These are phyloP conservation scores for Channa maculata DNA, from an alignment of 2,113 vertebrate genomes.

Conservation along the genomic window DNA sequence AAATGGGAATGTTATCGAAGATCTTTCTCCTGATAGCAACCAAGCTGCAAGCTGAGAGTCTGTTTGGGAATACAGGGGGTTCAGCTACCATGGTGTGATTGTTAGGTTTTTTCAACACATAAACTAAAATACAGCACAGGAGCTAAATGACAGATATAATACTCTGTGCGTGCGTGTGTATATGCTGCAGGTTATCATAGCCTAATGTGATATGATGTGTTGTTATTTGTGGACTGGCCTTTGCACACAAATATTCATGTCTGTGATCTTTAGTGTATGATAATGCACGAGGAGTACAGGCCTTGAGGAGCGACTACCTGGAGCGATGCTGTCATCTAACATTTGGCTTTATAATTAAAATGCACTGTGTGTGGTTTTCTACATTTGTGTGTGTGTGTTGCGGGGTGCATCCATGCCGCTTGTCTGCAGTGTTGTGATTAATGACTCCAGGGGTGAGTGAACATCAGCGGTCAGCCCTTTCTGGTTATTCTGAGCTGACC, in stretches of 20 bases:
- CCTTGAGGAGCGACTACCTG: slow-evolving; percentile 69
- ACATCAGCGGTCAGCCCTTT: slow-evolving; percentile 63
- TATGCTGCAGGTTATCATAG: slow-evolving; percentile 33
- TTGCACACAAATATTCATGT: slow-evolving; percentile 48
- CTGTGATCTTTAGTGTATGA: slow-evolving; percentile 45
- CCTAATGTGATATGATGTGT: slow-evolving; percentile 64
- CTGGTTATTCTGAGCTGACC: slow-evolving; percentile 78
- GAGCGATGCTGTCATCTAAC: slow-evolving; percentile 71
- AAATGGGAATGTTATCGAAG: slow-evolving; percentile 73
- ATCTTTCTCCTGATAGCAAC: slow-evolving; percentile 64
- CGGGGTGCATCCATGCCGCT: slow-evolving; percentile 29
- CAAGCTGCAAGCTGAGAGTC: slow-evolving; percentile 55
- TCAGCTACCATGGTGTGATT: slow-evolving; percentile 56
- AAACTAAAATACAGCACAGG: slow-evolving; percentile 40
- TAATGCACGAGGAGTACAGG: slow-evolving; percentile 54
- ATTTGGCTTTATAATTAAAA: slow-evolving; percentile 74
- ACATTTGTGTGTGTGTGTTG: slow-evolving; percentile 15
- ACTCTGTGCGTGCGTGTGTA: slow-evolving; percentile 7
- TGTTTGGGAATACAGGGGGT: slow-evolving; percentile 46
- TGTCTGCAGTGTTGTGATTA: slow-evolving; percentile 72
- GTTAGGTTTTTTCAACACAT: not conserved
- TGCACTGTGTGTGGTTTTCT: slow-evolving; percentile 33
- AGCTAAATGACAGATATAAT: slow-evolving; percentile 23
- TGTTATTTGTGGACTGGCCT: slow-evolving; percentile 54
- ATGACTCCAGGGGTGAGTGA: slow-evolving; percentile 73